phyloP scores from a whole-genome alignment of 2,797 vertebrate genomes.

The Acanthornis magna region DNA sequence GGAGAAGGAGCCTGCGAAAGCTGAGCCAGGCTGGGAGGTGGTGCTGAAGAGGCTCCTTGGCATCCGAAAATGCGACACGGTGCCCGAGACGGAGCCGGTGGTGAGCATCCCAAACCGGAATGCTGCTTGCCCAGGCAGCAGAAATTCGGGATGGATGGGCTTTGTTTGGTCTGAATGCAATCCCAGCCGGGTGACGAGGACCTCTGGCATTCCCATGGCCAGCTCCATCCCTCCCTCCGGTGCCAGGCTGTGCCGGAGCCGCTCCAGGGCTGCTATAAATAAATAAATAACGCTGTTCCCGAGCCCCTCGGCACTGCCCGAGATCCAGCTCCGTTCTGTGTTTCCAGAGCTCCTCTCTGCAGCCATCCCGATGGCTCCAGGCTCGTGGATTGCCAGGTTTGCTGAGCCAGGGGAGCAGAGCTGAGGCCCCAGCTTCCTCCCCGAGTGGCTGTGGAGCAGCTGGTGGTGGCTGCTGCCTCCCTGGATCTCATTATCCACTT shows the following conservation, averaged over 20 bases:
- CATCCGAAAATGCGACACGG: conserved; percentile 73
- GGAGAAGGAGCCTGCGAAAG: neutral
- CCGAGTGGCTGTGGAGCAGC: neutral
- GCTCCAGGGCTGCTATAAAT: neutral
- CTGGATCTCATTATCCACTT: neutral
- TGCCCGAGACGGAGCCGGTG: conserved; percentile 73
- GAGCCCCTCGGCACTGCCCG: neutral
- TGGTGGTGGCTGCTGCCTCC: neutral
- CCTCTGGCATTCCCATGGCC: neutral
- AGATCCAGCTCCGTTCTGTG: neutral
- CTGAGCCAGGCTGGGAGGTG: conserved; percentile 83
- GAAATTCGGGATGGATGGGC: neutral
- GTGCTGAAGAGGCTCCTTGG: conserved; percentile 83
- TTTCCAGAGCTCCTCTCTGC: neutral
- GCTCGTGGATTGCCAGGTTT: neutral
- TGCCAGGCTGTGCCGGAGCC: neutral
- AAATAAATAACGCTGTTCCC: neutral
- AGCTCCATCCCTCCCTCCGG: neutral
- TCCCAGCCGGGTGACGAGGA: neutral
- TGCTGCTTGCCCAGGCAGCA: neutral
- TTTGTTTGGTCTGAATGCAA: neutral
- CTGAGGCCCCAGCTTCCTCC: neutral
- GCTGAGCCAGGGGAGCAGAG: fast-evolving
- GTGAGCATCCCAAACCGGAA: conserved; percentile 29
- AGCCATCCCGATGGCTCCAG: neutral